phyloP scores from a whole-genome alignment of 2,113 vertebrate genomes.

The Xiphophorus maculatus region DNA sequence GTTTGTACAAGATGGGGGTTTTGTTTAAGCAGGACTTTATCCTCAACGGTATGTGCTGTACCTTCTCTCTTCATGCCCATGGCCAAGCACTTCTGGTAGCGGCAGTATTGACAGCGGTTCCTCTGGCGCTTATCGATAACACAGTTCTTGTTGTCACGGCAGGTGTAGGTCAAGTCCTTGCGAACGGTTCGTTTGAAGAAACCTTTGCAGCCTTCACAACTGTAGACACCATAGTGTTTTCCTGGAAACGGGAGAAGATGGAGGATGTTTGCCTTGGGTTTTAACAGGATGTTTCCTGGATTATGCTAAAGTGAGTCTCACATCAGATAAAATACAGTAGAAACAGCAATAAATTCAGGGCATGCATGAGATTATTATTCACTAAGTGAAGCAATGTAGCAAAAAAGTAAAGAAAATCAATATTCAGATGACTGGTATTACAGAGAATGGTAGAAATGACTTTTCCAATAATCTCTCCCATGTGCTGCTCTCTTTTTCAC shows the following conservation, averaged over 20 bases:
- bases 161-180: conserved; percentile 97
- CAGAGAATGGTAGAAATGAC: too few relatives aligned
- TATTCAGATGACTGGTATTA: not conserved
- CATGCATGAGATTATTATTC: not conserved
- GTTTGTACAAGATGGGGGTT: conserved; percentile 29
- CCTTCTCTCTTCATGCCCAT: conserved; percentile 99
- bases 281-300: not conserved
- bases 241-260: conserved; percentile 69
- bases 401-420: not conserved
- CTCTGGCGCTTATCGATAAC: conserved; percentile 98
- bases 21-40: conserved; percentile 63
- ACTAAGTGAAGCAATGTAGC: not conserved
- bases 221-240: conserved; percentile 99
- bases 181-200: conserved; percentile 98
- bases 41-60: conserved; percentile 83
- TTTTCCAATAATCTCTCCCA: too few relatives aligned
- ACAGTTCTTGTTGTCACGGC: conserved; percentile 97
- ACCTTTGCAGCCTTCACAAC: conserved; percentile 98
- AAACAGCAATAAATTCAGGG: not conserved
- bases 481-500: not conserved
- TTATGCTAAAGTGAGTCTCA: not conserved
- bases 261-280: not conserved
- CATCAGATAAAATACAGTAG: not conserved
- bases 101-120: conserved; percentile 99
- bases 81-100: conserved; percentile 99